phyloP scores from a whole-genome alignment of 2,888 invertebrate species.

The Byasa hedistus region DNA sequence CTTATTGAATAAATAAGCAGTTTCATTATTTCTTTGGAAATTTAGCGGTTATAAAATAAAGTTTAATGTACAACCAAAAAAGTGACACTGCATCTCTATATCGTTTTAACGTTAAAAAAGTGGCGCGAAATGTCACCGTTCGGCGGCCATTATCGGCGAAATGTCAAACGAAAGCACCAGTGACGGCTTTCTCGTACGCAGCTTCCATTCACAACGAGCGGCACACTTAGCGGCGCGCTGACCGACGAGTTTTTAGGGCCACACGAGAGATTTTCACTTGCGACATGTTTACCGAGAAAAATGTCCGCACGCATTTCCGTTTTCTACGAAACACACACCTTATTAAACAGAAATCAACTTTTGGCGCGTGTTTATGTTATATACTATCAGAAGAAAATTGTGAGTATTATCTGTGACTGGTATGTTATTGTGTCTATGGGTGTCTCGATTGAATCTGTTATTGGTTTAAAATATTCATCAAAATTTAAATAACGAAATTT shows the following conservation, averaged over 20 bases:
- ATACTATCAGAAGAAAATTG: too few relatives aligned
- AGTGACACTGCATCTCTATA: not conserved
- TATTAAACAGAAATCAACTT: conserved; percentile 3
- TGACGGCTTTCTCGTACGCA: conserved; percentile 57
- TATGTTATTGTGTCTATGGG: too few relatives aligned
- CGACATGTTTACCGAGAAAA: conserved; percentile 18
- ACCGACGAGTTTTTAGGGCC: conserved; percentile 25
- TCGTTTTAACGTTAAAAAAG: conserved; percentile 31
- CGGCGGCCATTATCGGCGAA: conserved; percentile 43
- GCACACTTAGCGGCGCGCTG: conserved; percentile 34
- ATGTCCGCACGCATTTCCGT: conserved; percentile 16
- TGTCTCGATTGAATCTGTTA: too few relatives aligned
- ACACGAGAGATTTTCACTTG: conserved; percentile 29
- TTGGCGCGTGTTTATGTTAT: conserved; percentile 8
- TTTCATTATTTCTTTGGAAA: too few relatives aligned
- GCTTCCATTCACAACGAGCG: conserved; percentile 53
- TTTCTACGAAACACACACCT: conserved; percentile 15
- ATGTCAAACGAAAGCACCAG: conserved; percentile 50
- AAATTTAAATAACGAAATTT: too few relatives aligned
- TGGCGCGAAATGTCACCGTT: conserved; percentile 36
- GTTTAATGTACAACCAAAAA: too few relatives aligned
- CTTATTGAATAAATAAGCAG: too few relatives aligned
- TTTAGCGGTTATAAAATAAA: too few relatives aligned
- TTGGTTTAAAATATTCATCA: too few relatives aligned
- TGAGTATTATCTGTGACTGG: too few relatives aligned